Base-by-base conservation (phyloP, 35 echinoderm and acorn worm species). In the Ophioderma brevispina region DNA sequence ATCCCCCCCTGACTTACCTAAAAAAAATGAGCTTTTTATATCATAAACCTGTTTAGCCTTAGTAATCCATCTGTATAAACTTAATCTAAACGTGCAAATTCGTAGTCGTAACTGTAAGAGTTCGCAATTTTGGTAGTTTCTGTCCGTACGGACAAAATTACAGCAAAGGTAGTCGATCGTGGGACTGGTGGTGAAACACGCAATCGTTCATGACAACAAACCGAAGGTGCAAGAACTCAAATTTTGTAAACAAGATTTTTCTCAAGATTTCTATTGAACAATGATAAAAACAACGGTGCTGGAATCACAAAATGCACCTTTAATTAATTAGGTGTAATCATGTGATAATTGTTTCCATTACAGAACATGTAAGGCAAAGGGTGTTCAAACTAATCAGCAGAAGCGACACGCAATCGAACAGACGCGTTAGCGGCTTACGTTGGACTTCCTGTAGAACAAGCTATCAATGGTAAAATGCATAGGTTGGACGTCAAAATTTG, bases 381-480 rank as follows among this genome's bases (percentile, higher is more conserved):
- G 82, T 95, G 55, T 99, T 95, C 64, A 77, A 94, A n/a, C 76
- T 99, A 49, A 88, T 99, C 75, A 85, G 93, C 38, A 84, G 88
- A 85, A 91, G 87, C 32, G 95, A 99, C 85, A 95, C 97, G 93
- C 25, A 99, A 95, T 33, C 93, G 90, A 82, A 88, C 88, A 21
- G 93, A 99, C 23, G 86, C 93, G 87, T 99, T 99, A 89, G 93
- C 93, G 88, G 36, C 86, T 0, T 93, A 93, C 81, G 76, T 94
- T 15, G 97, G 93, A 46, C 84, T 99, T 40, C 91, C 90, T 19
- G 87, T 90, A 23, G 97, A 99, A 28, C 90, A 95, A 88, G 97
- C 97, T 21, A 89, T 99, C 32, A 85, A 92, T 84, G 93, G 97
- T 99, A 88, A 85, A n/a, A n/a, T n/a, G n/a, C n/a, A n/a, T n/a